Conservation (phyloP, 2,113 vertebrate species). For the Carassius gibelio region DNA sequence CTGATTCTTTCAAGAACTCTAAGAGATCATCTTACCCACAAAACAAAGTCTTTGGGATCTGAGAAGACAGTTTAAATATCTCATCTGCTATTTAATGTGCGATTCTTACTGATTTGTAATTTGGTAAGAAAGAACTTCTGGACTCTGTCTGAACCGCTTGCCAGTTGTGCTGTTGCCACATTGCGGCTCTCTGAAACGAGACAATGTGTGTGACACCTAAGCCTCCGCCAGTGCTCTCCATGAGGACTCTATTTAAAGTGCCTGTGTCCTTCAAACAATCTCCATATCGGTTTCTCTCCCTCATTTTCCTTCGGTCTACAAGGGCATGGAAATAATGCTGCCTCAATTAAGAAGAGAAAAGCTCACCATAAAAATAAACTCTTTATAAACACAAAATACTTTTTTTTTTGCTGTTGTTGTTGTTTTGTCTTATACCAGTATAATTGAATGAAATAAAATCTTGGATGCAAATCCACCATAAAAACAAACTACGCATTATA, state of each 20-base stretch:
- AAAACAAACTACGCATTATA: not conserved
- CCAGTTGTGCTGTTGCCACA: constrained; percentile 25
- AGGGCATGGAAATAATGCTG: not conserved
- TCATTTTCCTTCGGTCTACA: not conserved
- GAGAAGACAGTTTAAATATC: constrained; percentile 35
- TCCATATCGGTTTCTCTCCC: not conserved
- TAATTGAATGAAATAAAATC: not conserved
- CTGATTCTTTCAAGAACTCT: constrained; percentile 5
- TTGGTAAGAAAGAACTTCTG: constrained; percentile 31
- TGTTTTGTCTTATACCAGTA: not conserved
- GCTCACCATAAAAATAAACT: not conserved
- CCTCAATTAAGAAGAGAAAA: not conserved
- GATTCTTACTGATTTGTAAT: constrained; percentile 31
- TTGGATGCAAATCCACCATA: not conserved
- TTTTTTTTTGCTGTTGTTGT: not conserved
- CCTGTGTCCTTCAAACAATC: constrained; percentile 34
- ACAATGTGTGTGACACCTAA: constrained; percentile 33
- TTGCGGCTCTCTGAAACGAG: constrained; percentile 14
- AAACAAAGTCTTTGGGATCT: constrained; percentile 30
- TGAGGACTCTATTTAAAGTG: constrained; percentile 29
- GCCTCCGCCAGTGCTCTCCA: not conserved
- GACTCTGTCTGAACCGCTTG: constrained; percentile 32
- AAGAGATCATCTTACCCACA: constrained; percentile 34
- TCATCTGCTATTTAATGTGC: constrained; percentile 16
- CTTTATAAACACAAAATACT: not conserved